Conservation (phyloP, 2,888 invertebrate species). For the Thecophora atra region DNA sequence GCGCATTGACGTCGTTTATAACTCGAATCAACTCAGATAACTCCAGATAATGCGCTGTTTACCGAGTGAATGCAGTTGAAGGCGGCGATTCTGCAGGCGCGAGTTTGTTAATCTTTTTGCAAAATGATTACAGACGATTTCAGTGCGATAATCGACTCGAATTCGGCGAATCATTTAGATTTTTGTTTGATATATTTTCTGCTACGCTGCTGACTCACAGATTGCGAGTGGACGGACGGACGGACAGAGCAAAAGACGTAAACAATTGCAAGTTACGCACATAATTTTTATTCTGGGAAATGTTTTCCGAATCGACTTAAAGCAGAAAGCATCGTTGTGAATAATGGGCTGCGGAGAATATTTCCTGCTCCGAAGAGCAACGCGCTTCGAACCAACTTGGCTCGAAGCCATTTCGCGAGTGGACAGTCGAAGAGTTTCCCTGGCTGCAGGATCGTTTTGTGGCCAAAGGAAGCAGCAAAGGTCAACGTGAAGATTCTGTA, state of each 20-base stretch:
- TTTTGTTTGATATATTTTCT: conserved; percentile 21
- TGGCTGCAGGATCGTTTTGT: no score
- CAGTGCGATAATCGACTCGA: neutral
- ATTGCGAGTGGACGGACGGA: neutral
- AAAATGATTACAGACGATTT: neutral
- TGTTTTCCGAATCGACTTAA: neutral
- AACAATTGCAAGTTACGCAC: neutral
- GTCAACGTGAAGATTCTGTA: no score
- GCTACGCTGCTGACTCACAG: neutral
- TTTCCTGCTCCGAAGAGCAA: conserved; percentile 11
- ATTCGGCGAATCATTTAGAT: conserved; percentile 2
- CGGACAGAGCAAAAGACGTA: neutral
- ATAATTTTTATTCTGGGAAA: conserved; percentile 5
- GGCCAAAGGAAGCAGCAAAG: no score
- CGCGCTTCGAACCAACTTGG: neutral
- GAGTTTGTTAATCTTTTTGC: neutral
- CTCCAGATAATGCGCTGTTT: neutral
- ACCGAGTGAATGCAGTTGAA: neutral
- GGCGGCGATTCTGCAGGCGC: neutral
- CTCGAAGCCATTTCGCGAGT: neutral
- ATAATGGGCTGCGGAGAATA: conserved; percentile 14
- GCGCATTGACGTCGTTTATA: neutral
- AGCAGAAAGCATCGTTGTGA: neutral
- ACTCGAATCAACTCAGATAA: neutral
- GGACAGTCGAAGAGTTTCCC: no score